These are phyloP conservation scores for Amphipyra berbera DNA, from an alignment of 2,888 invertebrate species.

Conservation along the genomic window DNA sequence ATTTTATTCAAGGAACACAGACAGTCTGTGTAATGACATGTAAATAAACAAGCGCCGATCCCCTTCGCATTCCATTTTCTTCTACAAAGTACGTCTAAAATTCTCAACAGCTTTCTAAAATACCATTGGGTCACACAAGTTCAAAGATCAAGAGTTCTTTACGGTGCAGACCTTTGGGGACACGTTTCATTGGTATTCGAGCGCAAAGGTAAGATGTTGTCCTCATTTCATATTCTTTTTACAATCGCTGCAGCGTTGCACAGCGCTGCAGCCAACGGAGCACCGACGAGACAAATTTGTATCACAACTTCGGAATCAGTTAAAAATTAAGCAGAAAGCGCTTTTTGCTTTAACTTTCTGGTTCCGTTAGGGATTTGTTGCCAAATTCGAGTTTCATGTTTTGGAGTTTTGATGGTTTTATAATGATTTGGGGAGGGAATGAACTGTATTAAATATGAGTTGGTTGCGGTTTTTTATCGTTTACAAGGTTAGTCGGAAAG, in stretches of 20 bases:
- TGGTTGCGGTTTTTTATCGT: neutral
- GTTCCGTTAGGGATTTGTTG: conserved; percentile 21
- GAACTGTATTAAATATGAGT: conserved; percentile 8
- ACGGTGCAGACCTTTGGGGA: conserved; percentile 25
- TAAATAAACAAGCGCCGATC: conserved; percentile 1
- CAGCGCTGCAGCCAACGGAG: conserved; percentile 37
- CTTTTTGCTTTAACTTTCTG: conserved; percentile 39
- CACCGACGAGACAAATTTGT: conserved; percentile 45
- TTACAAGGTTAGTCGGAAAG: no score
- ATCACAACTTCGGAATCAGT: conserved; percentile 44
- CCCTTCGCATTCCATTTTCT: conserved; percentile 23
- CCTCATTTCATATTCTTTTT: conserved; percentile 65
- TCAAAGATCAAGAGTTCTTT: conserved; percentile 44
- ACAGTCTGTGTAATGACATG: no score
- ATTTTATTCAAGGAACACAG: no score
- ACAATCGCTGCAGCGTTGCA: conserved; percentile 44
- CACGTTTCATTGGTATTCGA: conserved; percentile 44
- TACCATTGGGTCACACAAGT: conserved; percentile 38
- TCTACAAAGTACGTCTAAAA: conserved; percentile 27
- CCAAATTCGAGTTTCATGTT: conserved; percentile 36
- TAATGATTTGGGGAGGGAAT: conserved; percentile 17
- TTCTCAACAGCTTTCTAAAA: conserved; percentile 30
- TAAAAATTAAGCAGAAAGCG: conserved; percentile 48
- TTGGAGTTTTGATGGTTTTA: conserved; percentile 18
- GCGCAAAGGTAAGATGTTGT: conserved; percentile 47